Conservation (phyloP, 2,113 vertebrate species). For the Seriola dumerili region DNA sequence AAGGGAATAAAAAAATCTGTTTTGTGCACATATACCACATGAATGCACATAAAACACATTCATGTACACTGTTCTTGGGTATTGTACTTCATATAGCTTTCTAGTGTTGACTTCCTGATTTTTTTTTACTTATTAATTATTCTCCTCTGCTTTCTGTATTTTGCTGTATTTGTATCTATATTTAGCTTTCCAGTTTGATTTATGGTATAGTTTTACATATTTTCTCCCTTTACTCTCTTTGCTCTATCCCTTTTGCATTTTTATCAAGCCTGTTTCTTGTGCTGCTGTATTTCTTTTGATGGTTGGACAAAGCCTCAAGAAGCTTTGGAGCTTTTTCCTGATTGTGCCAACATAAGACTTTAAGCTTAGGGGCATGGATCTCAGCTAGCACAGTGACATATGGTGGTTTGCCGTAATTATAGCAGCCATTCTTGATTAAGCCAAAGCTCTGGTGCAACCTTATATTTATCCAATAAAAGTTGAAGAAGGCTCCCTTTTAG, state of each 20-base stretch:
- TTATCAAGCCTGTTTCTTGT: neutral
- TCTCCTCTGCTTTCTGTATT: neutral
- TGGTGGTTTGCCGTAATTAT: slow-evolving; percentile 15
- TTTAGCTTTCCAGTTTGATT: neutral
- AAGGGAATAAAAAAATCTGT: neutral
- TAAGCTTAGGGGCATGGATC: neutral
- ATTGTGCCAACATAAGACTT: neutral
- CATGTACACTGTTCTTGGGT: neutral
- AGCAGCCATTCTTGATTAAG: neutral
- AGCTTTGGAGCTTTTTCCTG: neutral
- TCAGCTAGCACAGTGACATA: slow-evolving; percentile 21
- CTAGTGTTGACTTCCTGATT: no score
- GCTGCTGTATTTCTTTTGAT: neutral
- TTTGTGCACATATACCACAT: neutral
- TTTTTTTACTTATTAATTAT: neutral
- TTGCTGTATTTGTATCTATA: neutral
- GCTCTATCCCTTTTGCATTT: neutral
- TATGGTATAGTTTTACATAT: neutral
- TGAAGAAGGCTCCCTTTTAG: neutral
- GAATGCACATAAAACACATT: neutral
- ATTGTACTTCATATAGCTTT: no score
- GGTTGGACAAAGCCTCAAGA: neutral
- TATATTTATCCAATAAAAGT: neutral
- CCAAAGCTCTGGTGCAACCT: neutral
- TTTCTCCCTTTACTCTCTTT: neutral